A percentile compares a stretch with the other conserved stretches of the same genome.
Conservation (phyloP, 2,797 vertebrate genomes). For the Xiphophorus birchmanni region DNA sequence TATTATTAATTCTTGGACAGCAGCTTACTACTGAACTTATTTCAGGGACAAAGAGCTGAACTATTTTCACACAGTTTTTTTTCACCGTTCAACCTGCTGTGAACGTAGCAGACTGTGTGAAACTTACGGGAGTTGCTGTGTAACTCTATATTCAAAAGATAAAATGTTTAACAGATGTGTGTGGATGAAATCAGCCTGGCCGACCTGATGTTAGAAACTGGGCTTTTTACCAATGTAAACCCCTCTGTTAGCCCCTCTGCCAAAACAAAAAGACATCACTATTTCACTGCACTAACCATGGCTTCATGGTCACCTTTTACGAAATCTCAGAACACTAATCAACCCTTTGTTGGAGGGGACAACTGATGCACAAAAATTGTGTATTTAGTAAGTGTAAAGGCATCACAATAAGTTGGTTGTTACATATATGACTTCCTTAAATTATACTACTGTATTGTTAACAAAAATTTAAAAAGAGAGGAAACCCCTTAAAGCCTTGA, state of each 20-base stretch:
- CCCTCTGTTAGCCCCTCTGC: slow-evolving; percentile 56
- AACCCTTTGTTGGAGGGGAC: slow-evolving; percentile 13
- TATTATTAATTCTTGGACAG: slow-evolving; percentile 56
- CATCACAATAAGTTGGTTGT: not conserved
- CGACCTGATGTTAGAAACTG: slow-evolving; percentile 71
- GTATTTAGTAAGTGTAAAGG: not conserved
- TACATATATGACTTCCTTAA: not conserved
- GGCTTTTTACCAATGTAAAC: slow-evolving; percentile 74
- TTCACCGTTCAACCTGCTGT: slow-evolving; percentile 50
- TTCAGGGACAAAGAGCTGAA: slow-evolving; percentile 49
- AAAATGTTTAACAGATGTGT: slow-evolving; percentile 74
- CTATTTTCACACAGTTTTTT: slow-evolving; percentile 55
- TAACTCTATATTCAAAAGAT: slow-evolving; percentile 71
- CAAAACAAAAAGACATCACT: slow-evolving; percentile 75
- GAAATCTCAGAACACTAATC: slow-evolving; percentile 16
- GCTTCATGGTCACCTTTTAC: slow-evolving; percentile 22
- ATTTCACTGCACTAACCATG: slow-evolving; percentile 40
- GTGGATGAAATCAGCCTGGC: slow-evolving; percentile 67
- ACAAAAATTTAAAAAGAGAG: not conserved
- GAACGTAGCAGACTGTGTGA: slow-evolving; percentile 62
- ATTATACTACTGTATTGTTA: not conserved
- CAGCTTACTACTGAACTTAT: slow-evolving; percentile 55
- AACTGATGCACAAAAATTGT: slow-evolving; percentile 6
- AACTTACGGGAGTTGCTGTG: slow-evolving; percentile 73
- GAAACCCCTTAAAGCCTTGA: not conserved